Conservation (phyloP, 2,797 vertebrate genomes). For the Crocidura indochinensis region DNA sequence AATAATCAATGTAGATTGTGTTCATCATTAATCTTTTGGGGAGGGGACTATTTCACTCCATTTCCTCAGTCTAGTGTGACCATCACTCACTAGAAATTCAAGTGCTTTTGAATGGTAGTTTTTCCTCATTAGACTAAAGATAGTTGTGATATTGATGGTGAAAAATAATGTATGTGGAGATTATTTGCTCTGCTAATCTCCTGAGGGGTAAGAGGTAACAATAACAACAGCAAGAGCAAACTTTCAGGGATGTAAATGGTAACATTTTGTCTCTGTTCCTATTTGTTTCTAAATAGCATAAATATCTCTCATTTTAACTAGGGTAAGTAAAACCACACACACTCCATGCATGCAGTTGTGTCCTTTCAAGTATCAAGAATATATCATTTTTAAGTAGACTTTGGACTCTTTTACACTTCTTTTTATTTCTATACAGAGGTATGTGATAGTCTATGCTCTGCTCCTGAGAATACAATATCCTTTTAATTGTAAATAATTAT, state of each 20-base stretch:
- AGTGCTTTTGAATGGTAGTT: constrained; percentile 62
- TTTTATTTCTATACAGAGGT: constrained; percentile 56
- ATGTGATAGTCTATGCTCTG: background rate
- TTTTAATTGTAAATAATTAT: background rate
- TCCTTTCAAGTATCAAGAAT: background rate
- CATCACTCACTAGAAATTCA: constrained; percentile 60
- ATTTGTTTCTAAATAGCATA: background rate
- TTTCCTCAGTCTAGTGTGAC: constrained; percentile 73
- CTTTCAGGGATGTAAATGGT: background rate
- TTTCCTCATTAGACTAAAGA: constrained; percentile 29
- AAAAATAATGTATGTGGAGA: rapidly evolving
- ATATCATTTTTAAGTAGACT: constrained; percentile 72
- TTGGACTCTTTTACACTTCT: constrained; percentile 55
- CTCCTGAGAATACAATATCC: background rate
- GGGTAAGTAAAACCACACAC: background rate
- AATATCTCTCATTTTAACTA: background rate
- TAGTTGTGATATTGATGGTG: background rate
- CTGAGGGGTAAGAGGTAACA: background rate
- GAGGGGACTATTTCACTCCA: constrained; percentile 49
- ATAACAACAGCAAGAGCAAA: background rate
- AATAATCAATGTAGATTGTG: constrained; percentile 59
- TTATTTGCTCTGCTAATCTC: background rate
- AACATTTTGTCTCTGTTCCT: background rate
- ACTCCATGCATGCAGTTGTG: background rate
- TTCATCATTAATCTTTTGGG: constrained; percentile 69